Base-by-base conservation (phyloP, 2,888 invertebrate genomes). In the Cyclophora punctaria region DNA sequence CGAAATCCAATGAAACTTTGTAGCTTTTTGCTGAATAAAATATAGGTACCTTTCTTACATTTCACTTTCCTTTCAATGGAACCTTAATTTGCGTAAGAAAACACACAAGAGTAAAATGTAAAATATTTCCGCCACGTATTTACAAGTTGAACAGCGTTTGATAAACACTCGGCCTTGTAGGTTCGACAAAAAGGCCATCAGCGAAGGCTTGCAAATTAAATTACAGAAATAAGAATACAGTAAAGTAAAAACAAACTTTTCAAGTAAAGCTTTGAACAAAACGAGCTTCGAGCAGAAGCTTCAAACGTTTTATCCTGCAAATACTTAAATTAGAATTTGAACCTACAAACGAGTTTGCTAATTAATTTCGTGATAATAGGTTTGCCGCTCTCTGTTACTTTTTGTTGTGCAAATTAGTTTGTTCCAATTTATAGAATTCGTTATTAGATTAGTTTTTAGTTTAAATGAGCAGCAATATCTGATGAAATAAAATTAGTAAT, bases 331-430 rank as follows among this genome's bases (percentile, higher is more conserved):
- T 77, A 71, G 71, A 77, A 73, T 76, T 71, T 75, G 72, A 74
- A 70, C 69, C 67, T 71, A 71, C 74, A 72, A 74, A 76, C 66
- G 71, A 73, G 72, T 73, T 71, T 59, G 65, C 74, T 76, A 78
- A 78, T 78, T 78, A 78, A 75, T 77, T 76, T 75, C 64, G 67
- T 66, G 71, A 70, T 75, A 78, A 73, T 71, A 72, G 71, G 66
- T 73, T 69, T 67, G 63, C 66, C 65, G 59, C 57, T 67, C 60
- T 64, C 50, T 61, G 60, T 55, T 55, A 53, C 60, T 69, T 69
- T 71, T 70, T 69, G 65, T 64, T 57, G 53, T 61, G 58, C 53
- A 62, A 68, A 67, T 71, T 63, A 60, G 63, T 64, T 66, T 64
- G 50, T 52, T 47, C 49, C 51, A 56, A 56, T 63, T 61, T 46